These are phyloP conservation scores for Ammodytes dubius DNA, from an alignment of 2,113 vertebrate genomes.

Conservation along the genomic window DNA sequence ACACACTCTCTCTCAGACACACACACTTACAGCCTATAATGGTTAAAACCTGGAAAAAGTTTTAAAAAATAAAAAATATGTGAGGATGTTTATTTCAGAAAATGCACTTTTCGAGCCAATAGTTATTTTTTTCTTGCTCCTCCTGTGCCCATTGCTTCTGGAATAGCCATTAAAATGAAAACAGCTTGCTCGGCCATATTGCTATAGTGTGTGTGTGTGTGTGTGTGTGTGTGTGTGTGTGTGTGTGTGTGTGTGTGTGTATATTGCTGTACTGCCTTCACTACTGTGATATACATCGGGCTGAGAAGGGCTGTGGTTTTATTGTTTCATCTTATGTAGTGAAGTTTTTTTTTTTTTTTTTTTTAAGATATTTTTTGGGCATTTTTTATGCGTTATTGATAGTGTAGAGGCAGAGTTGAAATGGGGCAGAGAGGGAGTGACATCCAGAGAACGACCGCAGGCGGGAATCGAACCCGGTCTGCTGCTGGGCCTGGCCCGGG, in stretches of 20 bases:
- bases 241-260: no score
- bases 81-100: slow-evolving; percentile 57
- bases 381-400: no score
- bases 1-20: no score
- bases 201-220: no score
- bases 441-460: no score
- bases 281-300: slow-evolving; percentile 62
- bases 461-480: no score
- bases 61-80: slow-evolving; percentile 38
- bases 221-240: no score
- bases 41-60: slow-evolving; percentile 56
- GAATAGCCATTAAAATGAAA: slow-evolving; percentile 63
- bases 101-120: slow-evolving; percentile 23
- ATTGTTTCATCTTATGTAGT: slow-evolving; percentile 56
- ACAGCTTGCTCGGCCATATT: slow-evolving; percentile 63
- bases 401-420: no score
- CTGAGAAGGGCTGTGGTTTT: slow-evolving; percentile 33
- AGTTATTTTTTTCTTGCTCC: neutral
- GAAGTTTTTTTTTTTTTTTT: slow-evolving; percentile 9
- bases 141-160: slow-evolving; percentile 64
- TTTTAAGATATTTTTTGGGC: slow-evolving; percentile 32
- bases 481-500: no score
- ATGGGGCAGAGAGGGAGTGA: no score
- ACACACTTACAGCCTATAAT: neutral
- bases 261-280: slow-evolving; percentile 41